Base-by-base conservation (phyloP, 2,888 invertebrate species). In the Marronus borbonicus region DNA sequence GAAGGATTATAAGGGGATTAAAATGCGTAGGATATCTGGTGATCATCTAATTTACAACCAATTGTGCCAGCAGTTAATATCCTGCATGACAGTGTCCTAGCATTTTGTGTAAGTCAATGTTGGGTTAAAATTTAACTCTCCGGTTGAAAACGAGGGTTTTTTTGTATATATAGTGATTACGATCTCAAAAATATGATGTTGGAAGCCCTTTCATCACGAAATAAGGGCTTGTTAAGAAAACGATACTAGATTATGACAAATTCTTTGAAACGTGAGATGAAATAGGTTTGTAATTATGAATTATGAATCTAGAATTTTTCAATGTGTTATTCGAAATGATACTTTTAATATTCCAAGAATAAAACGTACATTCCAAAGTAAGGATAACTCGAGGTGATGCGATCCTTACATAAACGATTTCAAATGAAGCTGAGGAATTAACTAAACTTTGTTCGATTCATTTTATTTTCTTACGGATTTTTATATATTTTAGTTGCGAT, bases 11-110 rank as follows among this genome's bases (percentile, higher is more conserved):
- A 96, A 95, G 83, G 96, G 96, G 7, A 91, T 97, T 83, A 96
- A 96, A 84, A 92, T 97, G 93, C 90, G 96, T 76, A 90, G 96
- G 85, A 95, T 97, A 84, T 96, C 96, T 0, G 97, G 97, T 4
- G 97, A 97, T 88, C 95, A 95, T 88, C 90, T 94, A 83, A 95
- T 96, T 86, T 97, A 96, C 86, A 95, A 95, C 80, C 95, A 96
- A 87, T 90, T 97, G 58, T 97, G 97, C 88, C 95, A 96, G 86
- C 96, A 96, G 88, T 89, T 97, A 84, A 95, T 97, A 79, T 95
- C 95, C 70, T 96, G 95, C 86, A 93, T 97, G 90, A 94, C 94
- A 78, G 95, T 94, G 86, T 95, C 89, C 83, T 89, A 82, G 81
- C 81, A 81, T 80, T 79, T 78, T 62, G 65, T 75, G 68, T 79